Conservation (phyloP, 2,888 invertebrate genomes). For the Chamaedrilus cognettii region DNA sequence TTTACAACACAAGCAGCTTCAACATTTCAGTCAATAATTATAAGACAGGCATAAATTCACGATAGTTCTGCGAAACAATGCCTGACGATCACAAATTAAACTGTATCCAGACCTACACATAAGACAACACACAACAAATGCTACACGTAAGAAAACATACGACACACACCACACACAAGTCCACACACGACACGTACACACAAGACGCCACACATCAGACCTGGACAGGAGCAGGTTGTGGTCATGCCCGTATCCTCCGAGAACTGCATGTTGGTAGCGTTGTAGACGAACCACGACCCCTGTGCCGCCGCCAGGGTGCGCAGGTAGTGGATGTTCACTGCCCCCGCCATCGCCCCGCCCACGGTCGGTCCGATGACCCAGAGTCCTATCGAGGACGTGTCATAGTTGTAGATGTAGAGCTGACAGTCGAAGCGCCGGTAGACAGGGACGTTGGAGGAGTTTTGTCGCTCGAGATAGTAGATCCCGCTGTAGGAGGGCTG, state of each 20-base stretch:
- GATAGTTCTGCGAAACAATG: too few species aligned
- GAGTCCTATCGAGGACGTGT: not conserved
- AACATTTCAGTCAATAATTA: too few species aligned
- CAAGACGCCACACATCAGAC: too few species aligned
- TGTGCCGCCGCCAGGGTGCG: not conserved
- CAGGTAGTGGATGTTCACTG: not conserved
- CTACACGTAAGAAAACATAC: not conserved
- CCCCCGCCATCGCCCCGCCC: conserved; percentile 3
- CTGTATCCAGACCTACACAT: not conserved
- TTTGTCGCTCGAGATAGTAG: not conserved
- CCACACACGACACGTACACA: not conserved
- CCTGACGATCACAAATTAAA: too few species aligned
- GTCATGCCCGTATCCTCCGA: not conserved
- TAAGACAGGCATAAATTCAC: too few species aligned
- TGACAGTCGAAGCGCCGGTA: conserved; percentile 5
- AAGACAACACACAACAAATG: not conserved
- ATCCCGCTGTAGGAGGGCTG: conserved; percentile 14
- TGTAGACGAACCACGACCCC: not conserved
- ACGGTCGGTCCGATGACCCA: conserved; percentile 11
- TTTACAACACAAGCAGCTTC: too few species aligned
- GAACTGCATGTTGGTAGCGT: not conserved
- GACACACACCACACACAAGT: not conserved
- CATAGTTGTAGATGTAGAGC: conserved; percentile 5
- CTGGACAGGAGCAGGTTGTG: conserved; percentile 6
- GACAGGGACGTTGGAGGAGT: not conserved